Evolutionary conservation across 1,140 invertebrate species (phyloP).

Genomic region (Araneus ventricosus): DNA sequence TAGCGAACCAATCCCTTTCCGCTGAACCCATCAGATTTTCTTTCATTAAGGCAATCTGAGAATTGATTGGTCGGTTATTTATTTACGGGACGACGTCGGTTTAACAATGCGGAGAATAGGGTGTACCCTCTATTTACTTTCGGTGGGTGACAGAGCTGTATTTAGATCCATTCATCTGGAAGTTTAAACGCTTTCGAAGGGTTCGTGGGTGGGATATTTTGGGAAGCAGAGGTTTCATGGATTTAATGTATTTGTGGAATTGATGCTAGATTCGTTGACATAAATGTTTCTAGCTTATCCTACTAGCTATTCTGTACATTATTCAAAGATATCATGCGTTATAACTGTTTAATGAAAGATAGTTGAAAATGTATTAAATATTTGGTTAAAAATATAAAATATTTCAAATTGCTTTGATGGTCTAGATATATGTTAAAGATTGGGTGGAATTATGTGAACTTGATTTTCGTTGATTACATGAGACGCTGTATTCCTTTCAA

Average conservation of each 20-base stretch:
- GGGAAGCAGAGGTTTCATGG: no score
- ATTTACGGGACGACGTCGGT: conserved; percentile 4
- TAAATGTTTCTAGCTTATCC: background rate
- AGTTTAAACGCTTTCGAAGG: background rate
- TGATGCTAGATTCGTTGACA: background rate
- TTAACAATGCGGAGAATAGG: background rate
- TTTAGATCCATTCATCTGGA: conserved; percentile 24
- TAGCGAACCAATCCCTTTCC: background rate
- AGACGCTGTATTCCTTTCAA: no score
- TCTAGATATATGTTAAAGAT: no score
- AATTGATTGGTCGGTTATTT: conserved; percentile 36
- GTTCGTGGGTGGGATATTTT: background rate
- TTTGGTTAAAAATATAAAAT: background rate
- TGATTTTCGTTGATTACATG: no score
- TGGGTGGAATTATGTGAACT: no score
- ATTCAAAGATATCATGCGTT: background rate
- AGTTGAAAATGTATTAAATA: background rate
- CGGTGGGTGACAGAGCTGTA: background rate
- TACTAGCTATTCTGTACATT: background rate
- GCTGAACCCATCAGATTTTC: conserved; percentile 31
- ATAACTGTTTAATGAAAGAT: background rate
- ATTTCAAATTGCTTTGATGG: no score
- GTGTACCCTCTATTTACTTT: background rate
- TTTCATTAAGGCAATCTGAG: conserved; percentile 36
- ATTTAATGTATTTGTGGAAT: background rate